Evolutionary conservation across 2,888 invertebrate species (phyloP).

Genomic region (Phlogophora meticulosa): DNA sequence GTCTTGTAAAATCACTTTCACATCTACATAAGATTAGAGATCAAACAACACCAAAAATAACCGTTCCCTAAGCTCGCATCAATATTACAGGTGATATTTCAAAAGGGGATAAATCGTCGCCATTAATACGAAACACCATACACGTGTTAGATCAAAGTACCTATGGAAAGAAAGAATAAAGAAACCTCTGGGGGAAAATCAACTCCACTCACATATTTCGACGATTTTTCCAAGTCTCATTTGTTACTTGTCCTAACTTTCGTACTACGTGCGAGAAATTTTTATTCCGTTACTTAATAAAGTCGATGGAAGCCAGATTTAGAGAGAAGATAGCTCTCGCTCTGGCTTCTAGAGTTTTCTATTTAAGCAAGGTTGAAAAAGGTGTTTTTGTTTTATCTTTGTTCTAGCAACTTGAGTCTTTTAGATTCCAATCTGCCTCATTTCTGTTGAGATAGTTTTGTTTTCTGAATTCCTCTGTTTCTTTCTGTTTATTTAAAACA

Average conservation of each 20-base stretch:
- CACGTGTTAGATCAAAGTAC: conserved; percentile 75
- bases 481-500: conserved; percentile 10
- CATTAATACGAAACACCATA: conserved; percentile 78
- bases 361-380: conserved; percentile 44
- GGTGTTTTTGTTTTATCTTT: conserved; percentile 32
- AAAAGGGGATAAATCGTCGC: conserved; percentile 73
- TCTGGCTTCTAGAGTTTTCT: conserved; percentile 47
- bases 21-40: conserved; percentile 26
- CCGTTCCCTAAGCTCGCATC: conserved; percentile 39
- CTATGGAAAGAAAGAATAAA: conserved; percentile 57
- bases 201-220: conserved; percentile 85
- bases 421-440: conserved; percentile 33
- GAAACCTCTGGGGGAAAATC: conserved; percentile 80
- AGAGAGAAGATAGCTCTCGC: conserved; percentile 66
- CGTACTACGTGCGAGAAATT: conserved; percentile 80
- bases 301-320: conserved; percentile 71
- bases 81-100: conserved; percentile 63
- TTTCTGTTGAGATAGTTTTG: conserved; percentile 30
- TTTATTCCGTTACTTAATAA: conserved; percentile 76
- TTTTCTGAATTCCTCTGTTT: conserved; percentile 20
- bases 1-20: background rate
- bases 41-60: conserved; percentile 51
- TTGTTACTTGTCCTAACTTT: conserved; percentile 85
- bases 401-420: conserved; percentile 36
- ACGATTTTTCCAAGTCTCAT: conserved; percentile 87